phyloP scores from a whole-genome alignment of 1,140 invertebrate genomes.

The Trichonephila clavipes region DNA sequence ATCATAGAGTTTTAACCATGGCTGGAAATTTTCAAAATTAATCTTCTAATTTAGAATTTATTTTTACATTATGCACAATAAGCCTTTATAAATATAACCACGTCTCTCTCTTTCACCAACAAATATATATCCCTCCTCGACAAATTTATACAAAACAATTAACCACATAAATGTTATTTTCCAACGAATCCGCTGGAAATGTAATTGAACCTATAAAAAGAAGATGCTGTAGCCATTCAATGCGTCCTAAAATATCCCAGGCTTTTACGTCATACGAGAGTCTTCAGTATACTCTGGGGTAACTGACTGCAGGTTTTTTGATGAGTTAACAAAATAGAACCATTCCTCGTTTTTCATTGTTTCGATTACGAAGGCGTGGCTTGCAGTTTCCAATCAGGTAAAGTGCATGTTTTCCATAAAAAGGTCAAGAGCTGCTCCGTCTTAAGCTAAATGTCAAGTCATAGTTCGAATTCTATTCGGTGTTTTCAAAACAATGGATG shows the following conservation, averaged over 20 bases:
- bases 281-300: background rate
- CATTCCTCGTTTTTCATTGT: background rate
- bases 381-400: background rate
- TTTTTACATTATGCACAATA: no score
- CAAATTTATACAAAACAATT: no score
- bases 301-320: background rate
- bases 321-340: background rate
- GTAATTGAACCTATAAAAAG: constrained; percentile 13
- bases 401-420: background rate
- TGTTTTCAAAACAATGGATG: background rate
- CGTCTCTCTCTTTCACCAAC: no score
- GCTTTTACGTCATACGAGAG: background rate
- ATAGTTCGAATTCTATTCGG: background rate
- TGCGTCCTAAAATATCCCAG: background rate
- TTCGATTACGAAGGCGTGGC: background rate
- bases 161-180: no score
- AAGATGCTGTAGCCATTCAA: background rate
- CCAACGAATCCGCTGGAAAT: no score
- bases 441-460: background rate
- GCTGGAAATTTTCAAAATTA: no score
- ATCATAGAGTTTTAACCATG: no score
- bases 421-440: constrained; percentile 13
- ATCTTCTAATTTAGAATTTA: no score
- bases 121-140: no score
- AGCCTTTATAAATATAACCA: no score